Evolutionary conservation across 2,113 vertebrate species (phyloP).

Genomic region (Equus quagga): DNA sequence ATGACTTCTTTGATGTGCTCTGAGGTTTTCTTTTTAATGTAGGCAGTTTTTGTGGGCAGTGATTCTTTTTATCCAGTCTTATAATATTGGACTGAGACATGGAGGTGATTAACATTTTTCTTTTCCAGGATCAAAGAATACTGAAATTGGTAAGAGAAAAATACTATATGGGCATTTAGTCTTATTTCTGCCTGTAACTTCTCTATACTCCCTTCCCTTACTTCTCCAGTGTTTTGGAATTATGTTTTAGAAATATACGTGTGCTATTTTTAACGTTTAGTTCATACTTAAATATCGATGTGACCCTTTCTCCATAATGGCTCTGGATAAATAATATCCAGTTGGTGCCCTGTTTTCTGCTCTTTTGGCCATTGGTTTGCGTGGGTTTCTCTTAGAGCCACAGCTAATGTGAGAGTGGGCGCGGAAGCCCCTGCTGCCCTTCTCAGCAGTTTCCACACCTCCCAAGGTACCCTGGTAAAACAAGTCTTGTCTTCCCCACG

Average conservation of each 20-base stretch:
- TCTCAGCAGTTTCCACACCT: neutral
- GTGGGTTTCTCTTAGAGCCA: neutral
- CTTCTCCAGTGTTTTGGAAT: neutral
- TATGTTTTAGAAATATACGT: neutral
- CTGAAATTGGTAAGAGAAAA: neutral
- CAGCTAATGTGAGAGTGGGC: neutral
- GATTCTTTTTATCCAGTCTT: constrained; percentile 37
- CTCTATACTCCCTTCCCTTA: neutral
- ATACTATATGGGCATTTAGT: neutral
- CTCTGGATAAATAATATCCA: neutral
- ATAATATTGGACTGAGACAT: neutral
- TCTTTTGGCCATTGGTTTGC: neutral
- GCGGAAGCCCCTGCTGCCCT: neutral
- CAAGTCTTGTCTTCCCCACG: neutral
- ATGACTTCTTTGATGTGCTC: constrained; percentile 2
- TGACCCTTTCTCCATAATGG: neutral
- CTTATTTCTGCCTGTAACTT: neutral
- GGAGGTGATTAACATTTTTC: constrained; percentile 6
- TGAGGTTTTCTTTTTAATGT: constrained; percentile 36
- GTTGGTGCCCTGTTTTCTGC: neutral
- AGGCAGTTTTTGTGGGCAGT: constrained; percentile 27
- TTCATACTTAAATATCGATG: constrained; percentile 10
- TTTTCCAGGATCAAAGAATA: constrained; percentile 21
- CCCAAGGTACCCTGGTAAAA: neutral
- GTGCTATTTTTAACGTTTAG: constrained; percentile 1